Percentiles rank a stretch among this genome's conserved stretches.
Evolutionary conservation across 92 coral and sea anemone species (phyloP).

Genomic region (Palythoa grandiflora): DNA sequence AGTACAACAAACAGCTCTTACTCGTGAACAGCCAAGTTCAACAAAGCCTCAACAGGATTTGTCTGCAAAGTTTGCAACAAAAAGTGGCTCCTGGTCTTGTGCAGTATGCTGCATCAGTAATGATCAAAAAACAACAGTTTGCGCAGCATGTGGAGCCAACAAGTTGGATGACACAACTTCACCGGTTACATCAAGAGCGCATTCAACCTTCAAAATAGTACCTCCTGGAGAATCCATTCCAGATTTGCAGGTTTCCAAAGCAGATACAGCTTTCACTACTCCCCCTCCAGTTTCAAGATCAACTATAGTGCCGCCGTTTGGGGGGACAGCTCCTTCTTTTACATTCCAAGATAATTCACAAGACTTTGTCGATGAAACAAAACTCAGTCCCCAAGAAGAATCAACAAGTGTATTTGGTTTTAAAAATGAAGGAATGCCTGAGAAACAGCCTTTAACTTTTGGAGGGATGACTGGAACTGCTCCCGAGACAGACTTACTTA

Average conservation of each 20-base stretch:
- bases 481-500: constrained; percentile 65
- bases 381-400: neutral
- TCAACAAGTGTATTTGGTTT: constrained; percentile 55
- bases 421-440: constrained; percentile 17
- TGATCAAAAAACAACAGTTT: constrained; percentile 50
- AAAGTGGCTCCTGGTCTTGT: constrained; percentile 89
- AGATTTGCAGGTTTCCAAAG: constrained; percentile 10
- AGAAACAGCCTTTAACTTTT: constrained; percentile 64
- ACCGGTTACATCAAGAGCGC: neutral
- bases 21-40: neutral
- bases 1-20: constrained; percentile 4
- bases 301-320: neutral
- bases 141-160: constrained; percentile 79
- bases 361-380: neutral
- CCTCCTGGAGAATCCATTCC: constrained; percentile 48
- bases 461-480: constrained; percentile 58
- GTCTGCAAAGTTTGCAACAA: constrained; percentile 69
- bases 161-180: constrained; percentile 40
- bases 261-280: constrained; percentile 34
- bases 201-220: constrained; percentile 32
- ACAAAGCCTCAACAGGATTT: constrained; percentile 30
- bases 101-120: constrained; percentile 72
- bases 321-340: constrained; percentile 36
- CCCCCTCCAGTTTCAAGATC: constrained; percentile 28
- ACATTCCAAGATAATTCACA: constrained; percentile 38